phyloP scores from a whole-genome alignment of 2,797 vertebrate species.

The Sebastes kiyomatsui region DNA sequence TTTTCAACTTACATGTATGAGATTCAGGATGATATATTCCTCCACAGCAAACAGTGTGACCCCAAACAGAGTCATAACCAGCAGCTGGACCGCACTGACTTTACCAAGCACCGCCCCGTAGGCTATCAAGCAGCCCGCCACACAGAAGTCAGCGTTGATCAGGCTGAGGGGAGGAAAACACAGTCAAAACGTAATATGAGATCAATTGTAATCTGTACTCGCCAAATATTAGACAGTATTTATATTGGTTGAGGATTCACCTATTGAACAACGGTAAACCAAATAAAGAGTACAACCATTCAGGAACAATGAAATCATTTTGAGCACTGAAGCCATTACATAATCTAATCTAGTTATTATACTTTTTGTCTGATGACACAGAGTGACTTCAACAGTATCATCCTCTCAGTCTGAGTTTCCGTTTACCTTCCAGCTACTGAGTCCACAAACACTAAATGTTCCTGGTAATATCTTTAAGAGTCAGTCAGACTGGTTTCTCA shows the following conservation, averaged over 20 bases:
- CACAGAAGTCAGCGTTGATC: constrained; percentile 98
- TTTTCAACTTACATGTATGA: constrained; percentile 88
- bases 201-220: not conserved
- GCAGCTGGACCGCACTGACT: constrained; percentile 92
- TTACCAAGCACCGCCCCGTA: constrained; percentile 95
- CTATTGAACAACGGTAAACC: not conserved
- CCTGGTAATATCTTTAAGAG: not conserved
- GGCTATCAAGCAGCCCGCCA: constrained; percentile 92
- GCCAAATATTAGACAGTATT: not conserved
- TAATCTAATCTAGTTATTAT: not conserved
- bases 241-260: not conserved
- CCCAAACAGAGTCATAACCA: constrained; percentile 94
- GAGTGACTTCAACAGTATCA: constrained; percentile 1
- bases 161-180: constrained; percentile 77
- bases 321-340: not conserved
- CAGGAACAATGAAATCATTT: not conserved
- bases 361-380: not conserved
- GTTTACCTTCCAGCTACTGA: constrained; percentile 33
- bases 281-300: not conserved
- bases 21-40: constrained; percentile 88
- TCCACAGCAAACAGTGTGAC: constrained; percentile 93
- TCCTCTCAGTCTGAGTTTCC: constrained; percentile 2
- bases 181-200: not conserved
- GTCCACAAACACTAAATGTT: not conserved
- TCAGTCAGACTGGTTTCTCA: constrained; percentile 35